Evolutionary conservation across 2,797 vertebrate species (phyloP).

Genomic region (Enteromius argenteus): DNA sequence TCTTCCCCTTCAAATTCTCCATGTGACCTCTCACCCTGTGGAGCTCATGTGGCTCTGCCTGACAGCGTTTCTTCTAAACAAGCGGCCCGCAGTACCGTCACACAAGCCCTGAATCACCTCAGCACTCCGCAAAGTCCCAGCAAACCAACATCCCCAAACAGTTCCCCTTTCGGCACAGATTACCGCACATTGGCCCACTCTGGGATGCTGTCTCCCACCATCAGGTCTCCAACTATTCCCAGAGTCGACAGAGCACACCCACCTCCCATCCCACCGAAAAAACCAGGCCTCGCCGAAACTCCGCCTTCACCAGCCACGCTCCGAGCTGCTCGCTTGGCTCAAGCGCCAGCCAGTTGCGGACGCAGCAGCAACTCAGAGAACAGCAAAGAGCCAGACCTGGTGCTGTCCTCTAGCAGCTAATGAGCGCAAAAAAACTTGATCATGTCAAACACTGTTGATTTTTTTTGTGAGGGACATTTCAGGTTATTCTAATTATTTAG

Average conservation of each 20-base stretch:
- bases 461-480: conserved; percentile 6
- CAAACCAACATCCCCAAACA: conserved; percentile 84
- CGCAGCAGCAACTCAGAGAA: conserved; percentile 82
- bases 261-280: conserved; percentile 96
- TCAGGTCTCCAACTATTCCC: conserved; percentile 89
- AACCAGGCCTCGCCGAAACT: conserved; percentile 89
- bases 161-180: conserved; percentile 84
- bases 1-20: conserved; percentile 68
- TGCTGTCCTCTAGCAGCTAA: conserved; percentile 89
- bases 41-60: conserved; percentile 68
- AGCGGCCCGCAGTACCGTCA: conserved; percentile 91
- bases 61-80: conserved; percentile 88
- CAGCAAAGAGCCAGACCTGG: conserved; percentile 90
- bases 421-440: conserved; percentile 56
- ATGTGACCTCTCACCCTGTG: conserved; percentile 61
- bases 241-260: conserved; percentile 91
- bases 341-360: conserved; percentile 84
- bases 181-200: conserved; percentile 82
- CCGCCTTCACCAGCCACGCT: conserved; percentile 80
- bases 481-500: neutral
- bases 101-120: conserved; percentile 93
- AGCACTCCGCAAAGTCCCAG: conserved; percentile 78
- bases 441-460: conserved; percentile 35
- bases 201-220: conserved; percentile 81
- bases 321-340: conserved; percentile 78